Conservation (phyloP, 1,140 invertebrate species). For the Aporrectodea caliginosa region DNA sequence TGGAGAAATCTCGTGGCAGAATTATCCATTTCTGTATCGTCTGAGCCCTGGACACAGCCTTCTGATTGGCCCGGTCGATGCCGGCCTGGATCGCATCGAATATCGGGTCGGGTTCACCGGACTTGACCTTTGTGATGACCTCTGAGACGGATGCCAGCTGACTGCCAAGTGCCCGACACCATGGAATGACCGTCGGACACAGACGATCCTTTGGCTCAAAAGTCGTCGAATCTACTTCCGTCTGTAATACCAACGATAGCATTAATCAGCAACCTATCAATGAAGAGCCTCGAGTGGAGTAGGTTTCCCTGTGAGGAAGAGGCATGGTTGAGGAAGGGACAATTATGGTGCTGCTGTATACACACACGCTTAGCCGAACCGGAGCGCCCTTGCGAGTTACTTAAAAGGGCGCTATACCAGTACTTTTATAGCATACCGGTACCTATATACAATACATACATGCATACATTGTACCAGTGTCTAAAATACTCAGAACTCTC, state of each 20-base stretch:
- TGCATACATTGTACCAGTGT: too few species aligned
- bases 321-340: too few species aligned
- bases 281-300: neutral
- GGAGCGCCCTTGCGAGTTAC: too few species aligned
- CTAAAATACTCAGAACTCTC: too few species aligned
- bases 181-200: constrained; percentile 63
- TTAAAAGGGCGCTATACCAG: too few species aligned
- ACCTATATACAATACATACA: too few species aligned
- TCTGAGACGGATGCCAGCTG: constrained; percentile 38
- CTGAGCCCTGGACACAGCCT: constrained; percentile 81
- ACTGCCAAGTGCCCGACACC: constrained; percentile 66
- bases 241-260: constrained; percentile 54
- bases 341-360: too few species aligned
- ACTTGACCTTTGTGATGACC: constrained; percentile 38
- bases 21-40: constrained; percentile 86
- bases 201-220: constrained; percentile 70
- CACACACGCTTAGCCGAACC: too few species aligned
- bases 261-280: neutral
- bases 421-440: neutral
- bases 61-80: constrained; percentile 72
- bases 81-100: constrained; percentile 61
- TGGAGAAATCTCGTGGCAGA: constrained; percentile 79
- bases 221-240: constrained; percentile 65
- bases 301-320: too few species aligned
- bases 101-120: constrained; percentile 32